These are phyloP conservation scores for Epiperipatus broadwayi DNA, from an alignment of 2,888 invertebrate species.

Conservation along the genomic window DNA sequence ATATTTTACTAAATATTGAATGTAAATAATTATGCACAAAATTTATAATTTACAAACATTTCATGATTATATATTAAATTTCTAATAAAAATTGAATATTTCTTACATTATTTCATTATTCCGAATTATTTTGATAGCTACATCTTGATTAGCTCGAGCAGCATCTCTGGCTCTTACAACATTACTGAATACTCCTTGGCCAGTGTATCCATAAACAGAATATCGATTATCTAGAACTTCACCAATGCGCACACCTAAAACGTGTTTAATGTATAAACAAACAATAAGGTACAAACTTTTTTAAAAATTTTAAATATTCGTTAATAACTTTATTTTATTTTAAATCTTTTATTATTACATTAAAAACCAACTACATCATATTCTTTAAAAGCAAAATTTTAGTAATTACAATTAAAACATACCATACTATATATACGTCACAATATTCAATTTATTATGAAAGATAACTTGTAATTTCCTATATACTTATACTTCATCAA, in stretches of 20 bases:
- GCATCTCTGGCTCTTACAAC: constrained; percentile 84
- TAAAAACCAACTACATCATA: constrained; percentile 7
- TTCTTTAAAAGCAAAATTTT: not conserved
- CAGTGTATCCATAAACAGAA: constrained; percentile 89
- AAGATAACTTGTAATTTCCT: too few species aligned
- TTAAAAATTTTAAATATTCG: not conserved
- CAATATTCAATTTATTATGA: too few species aligned
- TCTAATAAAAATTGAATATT: not conserved
- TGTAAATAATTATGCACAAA: constrained; percentile 6
- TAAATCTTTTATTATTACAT: constrained; percentile 5
- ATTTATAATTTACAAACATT: not conserved
- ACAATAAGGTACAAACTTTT: constrained; percentile 1
- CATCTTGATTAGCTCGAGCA: constrained; percentile 63
- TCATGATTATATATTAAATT: not conserved
- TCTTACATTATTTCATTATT: constrained; percentile 96
- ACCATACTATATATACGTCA: too few species aligned
- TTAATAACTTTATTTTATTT: not conserved
- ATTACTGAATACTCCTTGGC: constrained; percentile 95
- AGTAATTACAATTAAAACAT: too few species aligned
- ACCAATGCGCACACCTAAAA: constrained; percentile 62
- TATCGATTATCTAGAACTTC: constrained; percentile 79
- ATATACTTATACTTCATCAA: too few species aligned
- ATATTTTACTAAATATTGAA: constrained; percentile 11
- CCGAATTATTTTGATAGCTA: constrained; percentile 93
- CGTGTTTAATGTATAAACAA: not conserved